A percentile compares a stretch with the other conserved stretches of the same genome.
Conservation (phyloP, 2,113 vertebrate species). For the Eolophus roseicapilla region DNA sequence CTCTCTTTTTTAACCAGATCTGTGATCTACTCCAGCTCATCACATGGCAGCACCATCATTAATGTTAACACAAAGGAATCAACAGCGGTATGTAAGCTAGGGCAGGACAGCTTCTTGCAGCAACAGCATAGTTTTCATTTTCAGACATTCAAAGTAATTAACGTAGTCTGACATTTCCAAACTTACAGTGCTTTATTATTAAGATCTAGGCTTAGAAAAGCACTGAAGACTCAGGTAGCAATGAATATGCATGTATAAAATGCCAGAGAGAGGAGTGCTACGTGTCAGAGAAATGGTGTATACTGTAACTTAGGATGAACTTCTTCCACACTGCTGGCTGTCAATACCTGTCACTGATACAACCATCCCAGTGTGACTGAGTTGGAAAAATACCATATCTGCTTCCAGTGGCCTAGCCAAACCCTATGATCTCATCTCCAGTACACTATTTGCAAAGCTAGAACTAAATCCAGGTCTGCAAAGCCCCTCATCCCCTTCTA, state of each 20-base stretch:
- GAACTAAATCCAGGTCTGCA: background rate
- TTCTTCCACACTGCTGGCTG: background rate
- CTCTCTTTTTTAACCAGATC: background rate
- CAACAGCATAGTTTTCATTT: background rate
- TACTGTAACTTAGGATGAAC: background rate
- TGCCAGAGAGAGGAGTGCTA: background rate
- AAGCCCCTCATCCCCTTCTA: background rate
- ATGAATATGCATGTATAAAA: background rate
- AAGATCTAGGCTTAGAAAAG: background rate
- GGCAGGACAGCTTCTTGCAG: background rate
- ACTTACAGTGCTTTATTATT: background rate
- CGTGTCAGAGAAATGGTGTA: background rate
- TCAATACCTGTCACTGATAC: background rate
- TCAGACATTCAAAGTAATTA: background rate
- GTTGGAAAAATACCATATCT: background rate
- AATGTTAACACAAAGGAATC: background rate
- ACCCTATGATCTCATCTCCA: background rate
- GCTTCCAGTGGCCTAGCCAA: background rate
- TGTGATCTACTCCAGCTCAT: background rate
- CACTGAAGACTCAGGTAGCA: background rate
- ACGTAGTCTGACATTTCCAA: background rate
- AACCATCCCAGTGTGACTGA: background rate
- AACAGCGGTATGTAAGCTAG: background rate
- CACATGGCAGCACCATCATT: background rate
- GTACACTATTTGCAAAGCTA: background rate